Conservation (phyloP, 2,113 vertebrate genomes). For the Coreoperca whiteheadi region DNA sequence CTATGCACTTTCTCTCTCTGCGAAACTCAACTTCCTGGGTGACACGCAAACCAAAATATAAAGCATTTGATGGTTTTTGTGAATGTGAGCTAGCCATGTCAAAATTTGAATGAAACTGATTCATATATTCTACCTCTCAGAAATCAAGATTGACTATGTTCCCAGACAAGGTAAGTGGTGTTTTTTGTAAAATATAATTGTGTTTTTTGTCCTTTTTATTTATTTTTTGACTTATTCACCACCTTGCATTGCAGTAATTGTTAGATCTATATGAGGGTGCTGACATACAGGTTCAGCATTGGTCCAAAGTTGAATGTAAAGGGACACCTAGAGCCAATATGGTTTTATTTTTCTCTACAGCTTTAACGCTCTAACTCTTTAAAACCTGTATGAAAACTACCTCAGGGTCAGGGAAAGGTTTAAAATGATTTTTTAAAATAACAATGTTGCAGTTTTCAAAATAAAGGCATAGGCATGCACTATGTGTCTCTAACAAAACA, state of each 20-base stretch:
- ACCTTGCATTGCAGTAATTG: neutral
- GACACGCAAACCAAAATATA: conserved; percentile 10
- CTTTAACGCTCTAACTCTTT: neutral
- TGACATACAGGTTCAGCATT: neutral
- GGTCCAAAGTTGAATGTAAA: neutral
- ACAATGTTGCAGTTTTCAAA: neutral
- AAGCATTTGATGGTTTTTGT: neutral
- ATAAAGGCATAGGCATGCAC: neutral
- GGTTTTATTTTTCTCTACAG: neutral
- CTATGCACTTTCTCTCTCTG: conserved; percentile 89
- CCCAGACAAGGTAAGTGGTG: conserved; percentile 88
- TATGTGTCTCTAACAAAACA: neutral
- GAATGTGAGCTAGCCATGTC: neutral
- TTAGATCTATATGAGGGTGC: neutral
- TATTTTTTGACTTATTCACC: neutral
- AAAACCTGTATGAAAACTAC: neutral
- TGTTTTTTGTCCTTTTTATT: too few relatives aligned
- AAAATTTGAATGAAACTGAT: neutral
- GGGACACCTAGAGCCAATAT: neutral
- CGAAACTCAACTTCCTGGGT: conserved; percentile 95
- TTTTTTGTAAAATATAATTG: neutral
- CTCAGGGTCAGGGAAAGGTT: neutral
- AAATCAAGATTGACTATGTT: conserved; percentile 93
- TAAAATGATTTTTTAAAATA: neutral
- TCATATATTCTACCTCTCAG: conserved; percentile 71